Evolutionary conservation across 2,888 invertebrate genomes (phyloP).

Genomic region (Malacosoma neustria): DNA sequence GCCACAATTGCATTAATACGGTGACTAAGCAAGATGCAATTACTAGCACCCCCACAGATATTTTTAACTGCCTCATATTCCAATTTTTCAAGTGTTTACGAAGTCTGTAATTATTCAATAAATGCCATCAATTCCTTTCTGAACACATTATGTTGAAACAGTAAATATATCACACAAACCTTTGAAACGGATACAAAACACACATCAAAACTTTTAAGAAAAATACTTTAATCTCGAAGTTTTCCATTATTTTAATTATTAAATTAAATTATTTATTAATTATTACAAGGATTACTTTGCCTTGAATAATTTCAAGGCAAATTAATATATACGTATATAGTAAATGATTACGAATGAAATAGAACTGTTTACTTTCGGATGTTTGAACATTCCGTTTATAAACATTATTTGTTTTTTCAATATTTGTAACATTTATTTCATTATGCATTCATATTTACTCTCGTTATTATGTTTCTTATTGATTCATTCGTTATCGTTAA

Average conservation of each 20-base stretch:
- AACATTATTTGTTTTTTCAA: not conserved
- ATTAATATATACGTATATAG: no score
- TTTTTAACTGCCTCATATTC: conserved; percentile 33
- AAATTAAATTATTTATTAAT: no score
- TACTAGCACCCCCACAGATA: conserved; percentile 20
- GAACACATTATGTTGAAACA: no score
- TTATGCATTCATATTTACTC: no score
- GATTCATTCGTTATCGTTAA: conserved; percentile 1
- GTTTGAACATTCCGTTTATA: not conserved
- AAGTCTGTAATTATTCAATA: conserved; percentile 36
- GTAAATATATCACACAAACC: conserved; percentile 17
- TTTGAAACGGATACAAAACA: conserved; percentile 22
- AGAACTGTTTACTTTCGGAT: not conserved
- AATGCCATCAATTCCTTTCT: no score
- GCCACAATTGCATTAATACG: conserved; percentile 30
- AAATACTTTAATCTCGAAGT: conserved; percentile 9
- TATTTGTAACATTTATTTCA: not conserved
- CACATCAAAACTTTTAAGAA: conserved; percentile 22
- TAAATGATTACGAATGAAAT: not conserved
- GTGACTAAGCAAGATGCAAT: conserved; percentile 24
- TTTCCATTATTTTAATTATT: conserved; percentile 10
- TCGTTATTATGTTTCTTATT: no score
- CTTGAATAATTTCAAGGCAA: no score
- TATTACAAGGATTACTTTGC: no score
- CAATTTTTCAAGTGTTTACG: conserved; percentile 28